phyloP scores from a whole-genome alignment of 2,888 invertebrate genomes.

The Ceriagrion tenellum region DNA sequence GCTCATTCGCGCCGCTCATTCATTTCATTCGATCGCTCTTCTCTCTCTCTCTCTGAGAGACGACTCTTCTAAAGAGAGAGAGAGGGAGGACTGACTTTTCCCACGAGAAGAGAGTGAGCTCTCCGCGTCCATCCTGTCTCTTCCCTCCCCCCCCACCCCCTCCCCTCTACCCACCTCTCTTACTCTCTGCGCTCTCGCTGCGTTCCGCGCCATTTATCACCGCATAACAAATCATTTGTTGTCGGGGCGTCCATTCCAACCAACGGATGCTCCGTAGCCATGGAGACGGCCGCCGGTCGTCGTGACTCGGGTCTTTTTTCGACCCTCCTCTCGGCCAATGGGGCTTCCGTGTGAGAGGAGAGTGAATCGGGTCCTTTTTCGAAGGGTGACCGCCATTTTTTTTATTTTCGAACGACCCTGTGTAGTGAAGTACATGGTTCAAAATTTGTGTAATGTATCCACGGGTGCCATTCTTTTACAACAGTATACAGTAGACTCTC shows the following conservation, averaged over 20 bases:
- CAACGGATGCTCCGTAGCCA: not conserved
- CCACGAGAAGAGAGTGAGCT: not conserved
- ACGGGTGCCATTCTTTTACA: no score
- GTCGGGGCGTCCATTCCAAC: not conserved
- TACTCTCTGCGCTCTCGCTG: not conserved
- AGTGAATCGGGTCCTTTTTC: not conserved
- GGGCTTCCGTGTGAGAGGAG: not conserved
- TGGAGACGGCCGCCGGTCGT: not conserved
- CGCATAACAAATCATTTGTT: constrained; percentile 9
- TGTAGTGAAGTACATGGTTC: no score
- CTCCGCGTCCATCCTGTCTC: not conserved
- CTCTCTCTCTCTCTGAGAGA: no score
- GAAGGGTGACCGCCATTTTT: not conserved
- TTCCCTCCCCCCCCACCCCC: not conserved
- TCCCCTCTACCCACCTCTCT: not conserved
- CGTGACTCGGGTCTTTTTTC: not conserved
- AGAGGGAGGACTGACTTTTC: no score
- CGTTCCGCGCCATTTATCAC: constrained; percentile 18
- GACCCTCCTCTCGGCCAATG: not conserved
- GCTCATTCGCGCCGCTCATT: no score
- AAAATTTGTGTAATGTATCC: no score
- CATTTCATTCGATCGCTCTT: not conserved
- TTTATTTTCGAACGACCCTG: no score
- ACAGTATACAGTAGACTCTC: no score
- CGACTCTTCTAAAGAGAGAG: no score